Evolutionary conservation across 1,140 invertebrate genomes (phyloP), one percentile per base, ranked within the genome.

Genomic region (Leptinotarsa undecemlineata): DNA sequence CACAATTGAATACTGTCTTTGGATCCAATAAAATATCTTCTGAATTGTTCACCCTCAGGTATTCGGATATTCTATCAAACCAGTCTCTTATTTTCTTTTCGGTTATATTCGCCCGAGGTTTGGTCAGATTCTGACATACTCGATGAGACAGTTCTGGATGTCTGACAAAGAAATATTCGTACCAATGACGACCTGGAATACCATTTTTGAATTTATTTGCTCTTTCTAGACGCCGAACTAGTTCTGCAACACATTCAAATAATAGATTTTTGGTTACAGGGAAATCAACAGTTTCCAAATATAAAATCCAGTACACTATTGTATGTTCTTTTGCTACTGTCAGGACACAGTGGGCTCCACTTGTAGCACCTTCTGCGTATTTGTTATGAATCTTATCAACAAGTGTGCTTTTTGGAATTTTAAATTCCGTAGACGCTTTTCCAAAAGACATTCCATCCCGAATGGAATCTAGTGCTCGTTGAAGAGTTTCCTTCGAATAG

Each of bases 61-160:
- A 66, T 11, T 66, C 19, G 1, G n/a, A 21, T 11, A 66, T 4
- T 26, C 64, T 19, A 26, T 17, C 23, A 23, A 66, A 66, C 64
- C 64, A 66, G 17, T 26, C 64, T 21, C 23, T 19, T 8, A 66
- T 66, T 26, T 66, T 66, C 1, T 66, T 26, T 66, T 66, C 64
- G 5, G 64, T 66, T 20, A 66, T 23, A 15, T 66, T 23, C 4
- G 64, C 23, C 4, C 64, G 23, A 11, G 64, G 23, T 26, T 66
- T 20, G 11, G 64, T 66, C 15, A 66, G 23, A 66, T 66, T 66
- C 15, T 66, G 64, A 66, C 5, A 21, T 21, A 66, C 23, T 21
- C 64, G 4, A 23, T 66, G 64, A 26, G 64, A 66, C 17, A 66
- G 23, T 23, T 66, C 64, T 6, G 64, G 64, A 66, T 66, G 64